Conservation (phyloP, 2,797 vertebrate genomes). For the Catamblyrhynchus diadema region DNA sequence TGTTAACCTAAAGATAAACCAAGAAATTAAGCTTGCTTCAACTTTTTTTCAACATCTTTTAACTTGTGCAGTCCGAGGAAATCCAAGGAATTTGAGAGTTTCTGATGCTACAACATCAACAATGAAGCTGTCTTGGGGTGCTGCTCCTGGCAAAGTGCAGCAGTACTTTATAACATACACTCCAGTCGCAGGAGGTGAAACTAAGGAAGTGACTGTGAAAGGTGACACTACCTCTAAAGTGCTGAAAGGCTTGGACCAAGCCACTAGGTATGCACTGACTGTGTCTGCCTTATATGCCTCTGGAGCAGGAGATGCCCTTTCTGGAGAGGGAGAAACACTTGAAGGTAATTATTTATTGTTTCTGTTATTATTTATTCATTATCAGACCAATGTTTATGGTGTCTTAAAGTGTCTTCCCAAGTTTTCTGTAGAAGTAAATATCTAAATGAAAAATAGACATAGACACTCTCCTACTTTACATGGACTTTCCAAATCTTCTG, state of each 20-base stretch:
- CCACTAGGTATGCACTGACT: constrained; percentile 88
- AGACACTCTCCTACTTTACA: not conserved
- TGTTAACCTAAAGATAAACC: not conserved
- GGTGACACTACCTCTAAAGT: constrained; percentile 81
- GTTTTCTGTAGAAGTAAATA: not conserved
- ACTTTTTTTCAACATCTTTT: constrained; percentile 37
- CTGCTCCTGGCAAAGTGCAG: constrained; percentile 85
- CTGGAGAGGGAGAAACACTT: constrained; percentile 90
- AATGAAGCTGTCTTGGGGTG: constrained; percentile 85
- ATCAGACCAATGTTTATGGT: not conserved
- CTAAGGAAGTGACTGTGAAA: constrained; percentile 84
- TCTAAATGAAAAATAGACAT: not conserved
- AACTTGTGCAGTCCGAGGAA: constrained; percentile 81
- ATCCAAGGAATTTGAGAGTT: constrained; percentile 82
- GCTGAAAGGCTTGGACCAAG: constrained; percentile 84
- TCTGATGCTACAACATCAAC: constrained; percentile 86
- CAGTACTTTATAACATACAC: constrained; percentile 85
- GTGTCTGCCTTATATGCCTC: constrained; percentile 89
- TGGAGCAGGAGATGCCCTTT: constrained; percentile 87
- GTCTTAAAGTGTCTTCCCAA: not conserved
- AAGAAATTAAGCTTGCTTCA: not conserved
- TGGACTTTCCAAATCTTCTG: not conserved
- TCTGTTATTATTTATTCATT: not conserved
- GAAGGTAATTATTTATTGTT: constrained; percentile 85
- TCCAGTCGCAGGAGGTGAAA: constrained; percentile 82